A percentile compares a stretch with the other conserved stretches of the same genome.
Evolutionary conservation across 1,140 invertebrate species (phyloP).

Genomic region (Hyposmocoma kahamanoa): DNA sequence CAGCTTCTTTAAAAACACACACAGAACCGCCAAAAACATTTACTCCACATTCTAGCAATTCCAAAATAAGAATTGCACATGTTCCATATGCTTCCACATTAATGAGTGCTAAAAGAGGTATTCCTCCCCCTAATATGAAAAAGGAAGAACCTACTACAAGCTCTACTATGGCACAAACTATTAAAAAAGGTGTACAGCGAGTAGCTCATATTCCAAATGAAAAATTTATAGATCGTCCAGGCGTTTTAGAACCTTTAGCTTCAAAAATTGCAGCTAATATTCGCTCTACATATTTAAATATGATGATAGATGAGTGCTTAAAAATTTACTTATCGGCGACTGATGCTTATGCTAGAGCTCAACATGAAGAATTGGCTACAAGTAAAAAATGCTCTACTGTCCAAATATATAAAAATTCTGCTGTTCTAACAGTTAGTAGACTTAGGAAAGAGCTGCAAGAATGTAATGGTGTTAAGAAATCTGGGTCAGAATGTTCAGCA

Average conservation of each 20-base stretch:
- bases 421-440: conserved; percentile 85
- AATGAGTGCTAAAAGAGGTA: conserved; percentile 61
- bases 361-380: conserved; percentile 85
- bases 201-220: conserved; percentile 79
- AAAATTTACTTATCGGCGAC: conserved; percentile 82
- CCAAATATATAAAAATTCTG: conserved; percentile 89
- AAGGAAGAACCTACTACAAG: conserved; percentile 48
- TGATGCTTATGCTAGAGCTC: conserved; percentile 82
- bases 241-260: conserved; percentile 80
- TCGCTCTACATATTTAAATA: conserved; percentile 88
- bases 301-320: conserved; percentile 90
- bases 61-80: conserved; percentile 71
- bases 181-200: conserved; percentile 77
- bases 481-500: conserved; percentile 34
- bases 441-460: conserved; percentile 79
- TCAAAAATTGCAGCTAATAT: conserved; percentile 90
- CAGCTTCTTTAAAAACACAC: conserved; percentile 1
- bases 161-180: conserved; percentile 78
- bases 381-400: conserved; percentile 86
- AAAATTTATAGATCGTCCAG: conserved; percentile 67
- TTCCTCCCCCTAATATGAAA: conserved; percentile 24
- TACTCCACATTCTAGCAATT: conserved; percentile 24
- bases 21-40: conserved; percentile 11
- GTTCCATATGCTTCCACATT: conserved; percentile 70
- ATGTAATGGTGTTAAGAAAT: conserved; percentile 59